Conservation (phyloP, 2,797 vertebrate genomes). For the Tolypeutes matacus region DNA sequence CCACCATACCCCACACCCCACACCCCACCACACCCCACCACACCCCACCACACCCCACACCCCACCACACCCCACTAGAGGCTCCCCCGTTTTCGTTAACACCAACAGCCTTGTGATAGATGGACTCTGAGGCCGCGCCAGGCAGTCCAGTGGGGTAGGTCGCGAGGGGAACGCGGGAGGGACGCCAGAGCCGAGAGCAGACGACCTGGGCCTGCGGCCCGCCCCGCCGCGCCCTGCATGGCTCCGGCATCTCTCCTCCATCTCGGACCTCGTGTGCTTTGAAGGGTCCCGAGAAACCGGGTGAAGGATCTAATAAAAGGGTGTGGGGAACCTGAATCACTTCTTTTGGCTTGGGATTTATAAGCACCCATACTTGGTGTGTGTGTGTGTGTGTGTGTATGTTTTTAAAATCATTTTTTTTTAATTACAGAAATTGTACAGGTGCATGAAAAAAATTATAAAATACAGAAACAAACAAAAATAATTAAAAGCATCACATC, state of each 20-base stretch:
- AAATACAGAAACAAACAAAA: neutral
- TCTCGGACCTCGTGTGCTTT: neutral
- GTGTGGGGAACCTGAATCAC: neutral
- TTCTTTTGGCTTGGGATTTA: neutral
- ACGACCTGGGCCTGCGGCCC: too few relatives aligned
- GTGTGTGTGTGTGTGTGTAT: too few relatives aligned
- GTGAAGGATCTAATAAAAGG: neutral
- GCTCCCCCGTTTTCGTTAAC: neutral
- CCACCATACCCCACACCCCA: too few relatives aligned
- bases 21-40: too few relatives aligned
- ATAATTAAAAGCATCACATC: neutral
- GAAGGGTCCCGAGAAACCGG: neutral
- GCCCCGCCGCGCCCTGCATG: too few relatives aligned
- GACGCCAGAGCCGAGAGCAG: neutral
- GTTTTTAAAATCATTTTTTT: neutral
- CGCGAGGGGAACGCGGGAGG: neutral
- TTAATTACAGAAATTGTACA: neutral
- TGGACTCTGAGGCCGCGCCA: neutral
- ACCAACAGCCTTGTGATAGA: too few relatives aligned
- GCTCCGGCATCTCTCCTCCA: neutral
- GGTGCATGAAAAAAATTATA: neutral
- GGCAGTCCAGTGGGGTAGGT: fast-evolving
- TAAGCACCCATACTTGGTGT: neutral
- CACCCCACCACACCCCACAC: too few relatives aligned
- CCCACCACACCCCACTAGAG: neutral